Percentiles rank a stretch among this genome's conserved stretches.
Evolutionary conservation across 2,888 invertebrate species (phyloP).

Genomic region (Malacosoma neustria): DNA sequence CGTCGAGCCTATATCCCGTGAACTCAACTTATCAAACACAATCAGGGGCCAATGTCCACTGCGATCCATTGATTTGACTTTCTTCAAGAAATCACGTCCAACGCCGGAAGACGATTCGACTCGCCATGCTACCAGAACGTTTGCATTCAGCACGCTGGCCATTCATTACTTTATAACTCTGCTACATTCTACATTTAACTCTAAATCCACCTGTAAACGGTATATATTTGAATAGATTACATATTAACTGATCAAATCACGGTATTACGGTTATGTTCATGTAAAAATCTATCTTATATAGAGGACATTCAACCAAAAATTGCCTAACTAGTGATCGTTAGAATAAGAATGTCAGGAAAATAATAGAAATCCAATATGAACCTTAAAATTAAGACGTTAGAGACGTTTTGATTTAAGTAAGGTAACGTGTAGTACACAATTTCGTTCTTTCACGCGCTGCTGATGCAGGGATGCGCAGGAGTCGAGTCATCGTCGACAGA

Average conservation of each 20-base stretch:
- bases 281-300: too few relatives aligned
- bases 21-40: constrained; percentile 24
- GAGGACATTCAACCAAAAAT: too few relatives aligned
- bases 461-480: constrained; percentile 38
- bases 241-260: too few relatives aligned
- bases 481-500: constrained; percentile 53
- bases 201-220: constrained; percentile 3
- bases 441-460: constrained; percentile 49
- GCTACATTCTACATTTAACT: constrained; percentile 17
- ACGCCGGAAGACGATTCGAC: constrained; percentile 70
- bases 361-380: constrained; percentile 8
- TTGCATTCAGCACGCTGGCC: constrained; percentile 34
- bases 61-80: constrained; percentile 65
- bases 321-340: too few relatives aligned
- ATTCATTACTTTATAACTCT: constrained; percentile 21
- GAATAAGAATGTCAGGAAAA: background rate
- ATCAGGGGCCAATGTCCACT: constrained; percentile 64
- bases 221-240: too few relatives aligned
- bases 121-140: constrained; percentile 61
- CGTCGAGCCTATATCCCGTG: background rate
- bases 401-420: constrained; percentile 12
- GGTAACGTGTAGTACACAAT: constrained; percentile 32
- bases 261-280: too few relatives aligned
- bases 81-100: constrained; percentile 71
- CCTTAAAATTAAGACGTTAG: constrained; percentile 5